Percentiles rank a stretch among this genome's conserved stretches.
These are phyloP conservation scores for Eptesicus fuscus DNA, from an alignment of 2,113 vertebrate genomes.

Conservation along the genomic window DNA sequence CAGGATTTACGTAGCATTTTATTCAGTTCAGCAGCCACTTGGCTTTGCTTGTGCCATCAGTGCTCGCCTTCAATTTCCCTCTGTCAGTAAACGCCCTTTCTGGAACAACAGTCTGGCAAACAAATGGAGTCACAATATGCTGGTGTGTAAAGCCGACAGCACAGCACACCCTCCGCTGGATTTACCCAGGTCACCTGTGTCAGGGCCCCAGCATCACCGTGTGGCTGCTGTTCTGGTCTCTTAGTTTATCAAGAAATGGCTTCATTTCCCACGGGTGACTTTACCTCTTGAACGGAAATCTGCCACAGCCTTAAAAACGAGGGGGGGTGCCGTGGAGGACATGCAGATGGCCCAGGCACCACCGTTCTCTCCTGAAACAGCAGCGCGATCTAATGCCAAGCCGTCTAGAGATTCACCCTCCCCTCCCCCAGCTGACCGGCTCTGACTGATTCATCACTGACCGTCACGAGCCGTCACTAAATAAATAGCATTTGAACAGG, in stretches of 20 bases:
- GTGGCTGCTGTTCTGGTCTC: not conserved
- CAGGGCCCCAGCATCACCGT: not conserved
- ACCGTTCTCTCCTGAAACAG: not conserved
- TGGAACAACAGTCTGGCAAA: not conserved
- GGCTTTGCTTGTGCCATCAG: constrained; percentile 32
- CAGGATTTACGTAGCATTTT: constrained; percentile 31
- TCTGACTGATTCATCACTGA: not conserved
- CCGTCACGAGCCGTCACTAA: not conserved
- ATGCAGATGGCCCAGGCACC: not conserved
- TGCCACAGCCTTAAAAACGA: not conserved
- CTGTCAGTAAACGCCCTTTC: constrained; percentile 30
- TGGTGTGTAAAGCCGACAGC: not conserved
- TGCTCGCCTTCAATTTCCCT: constrained; percentile 14
- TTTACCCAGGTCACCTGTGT: fast-evolving
- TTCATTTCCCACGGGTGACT: not conserved
- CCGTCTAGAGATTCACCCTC: not conserved
- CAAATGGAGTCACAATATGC: not conserved
- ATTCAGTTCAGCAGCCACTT: not conserved
- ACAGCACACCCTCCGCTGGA: not conserved
- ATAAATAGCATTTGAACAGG: not conserved
- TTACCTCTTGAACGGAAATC: not conserved
- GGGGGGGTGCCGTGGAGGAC: not conserved
- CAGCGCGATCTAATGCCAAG: not conserved
- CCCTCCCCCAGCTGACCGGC: not conserved
- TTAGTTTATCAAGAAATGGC: constrained; percentile 4